These are phyloP conservation scores for Nixonia krombeini DNA, from an alignment of 1,140 invertebrate species.

Conservation along the genomic window DNA sequence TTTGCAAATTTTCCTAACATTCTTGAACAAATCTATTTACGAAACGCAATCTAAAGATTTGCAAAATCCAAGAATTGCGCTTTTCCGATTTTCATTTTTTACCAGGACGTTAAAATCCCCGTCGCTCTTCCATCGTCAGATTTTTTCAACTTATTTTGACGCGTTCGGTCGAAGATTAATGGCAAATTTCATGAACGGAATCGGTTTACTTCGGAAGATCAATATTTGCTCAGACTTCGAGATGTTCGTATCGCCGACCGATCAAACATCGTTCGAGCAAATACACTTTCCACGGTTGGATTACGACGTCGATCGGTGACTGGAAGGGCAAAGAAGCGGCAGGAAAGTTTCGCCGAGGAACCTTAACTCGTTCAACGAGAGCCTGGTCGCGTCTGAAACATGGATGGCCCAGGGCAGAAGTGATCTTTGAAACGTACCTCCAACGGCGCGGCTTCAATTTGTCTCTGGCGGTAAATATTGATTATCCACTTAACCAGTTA, in stretches of 20 bases:
- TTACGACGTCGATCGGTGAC: background rate
- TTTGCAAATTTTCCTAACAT: too few species aligned
- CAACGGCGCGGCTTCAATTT: slow-evolving; percentile 2
- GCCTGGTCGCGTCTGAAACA: background rate
- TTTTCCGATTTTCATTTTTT: too few species aligned
- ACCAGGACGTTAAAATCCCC: too few species aligned
- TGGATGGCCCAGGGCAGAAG: background rate
- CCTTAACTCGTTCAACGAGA: background rate
- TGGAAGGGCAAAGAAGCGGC: background rate
- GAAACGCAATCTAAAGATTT: too few species aligned
- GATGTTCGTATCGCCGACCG: background rate
- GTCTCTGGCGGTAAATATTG: slow-evolving; percentile 6
- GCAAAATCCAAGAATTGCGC: too few species aligned
- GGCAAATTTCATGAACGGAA: background rate
- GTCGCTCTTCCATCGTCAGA: too few species aligned
- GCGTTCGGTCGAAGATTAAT: background rate
- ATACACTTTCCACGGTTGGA: background rate
- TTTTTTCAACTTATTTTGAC: too few species aligned
- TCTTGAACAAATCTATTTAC: too few species aligned
- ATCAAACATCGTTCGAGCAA: background rate
- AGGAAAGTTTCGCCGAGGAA: background rate
- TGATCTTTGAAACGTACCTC: background rate
- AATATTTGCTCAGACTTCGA: background rate
- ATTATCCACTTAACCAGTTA: slow-evolving; percentile 11
- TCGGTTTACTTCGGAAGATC: background rate